Conservation (phyloP, 2,888 invertebrate species). For the Megalurothrips usitatus region DNA sequence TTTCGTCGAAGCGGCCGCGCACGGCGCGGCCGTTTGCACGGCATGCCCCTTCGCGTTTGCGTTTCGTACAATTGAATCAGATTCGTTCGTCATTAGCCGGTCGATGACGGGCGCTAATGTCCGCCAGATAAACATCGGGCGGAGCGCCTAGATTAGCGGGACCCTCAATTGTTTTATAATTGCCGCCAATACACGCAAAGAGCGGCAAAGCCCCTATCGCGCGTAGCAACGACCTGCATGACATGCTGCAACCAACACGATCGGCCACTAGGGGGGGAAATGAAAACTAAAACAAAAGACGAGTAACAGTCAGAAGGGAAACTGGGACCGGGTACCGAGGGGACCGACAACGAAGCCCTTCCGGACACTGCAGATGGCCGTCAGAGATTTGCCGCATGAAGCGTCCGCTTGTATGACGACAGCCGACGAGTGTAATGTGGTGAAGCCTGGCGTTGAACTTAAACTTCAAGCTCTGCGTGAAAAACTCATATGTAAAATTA, state of each 20-base stretch:
- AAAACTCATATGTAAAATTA: too few relatives aligned
- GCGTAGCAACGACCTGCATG: too few relatives aligned
- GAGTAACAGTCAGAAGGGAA: not conserved
- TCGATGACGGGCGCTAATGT: constrained; percentile 9
- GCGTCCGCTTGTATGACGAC: too few relatives aligned
- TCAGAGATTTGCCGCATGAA: too few relatives aligned
- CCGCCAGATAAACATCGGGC: not conserved
- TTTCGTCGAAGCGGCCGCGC: not conserved
- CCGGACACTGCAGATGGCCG: too few relatives aligned
- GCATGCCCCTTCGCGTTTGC: not conserved
- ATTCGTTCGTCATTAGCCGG: constrained; percentile 12
- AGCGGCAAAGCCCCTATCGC: not conserved
- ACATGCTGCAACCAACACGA: too few relatives aligned
- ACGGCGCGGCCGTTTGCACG: not conserved
- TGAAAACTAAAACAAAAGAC: not conserved
- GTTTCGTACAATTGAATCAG: constrained; percentile 15
- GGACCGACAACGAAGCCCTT: not conserved
- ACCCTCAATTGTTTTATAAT: constrained; percentile 23
- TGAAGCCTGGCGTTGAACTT: too few relatives aligned
- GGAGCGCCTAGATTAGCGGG: not conserved
- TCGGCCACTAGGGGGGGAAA: not conserved
- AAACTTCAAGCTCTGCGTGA: too few relatives aligned
- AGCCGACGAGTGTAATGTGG: too few relatives aligned
- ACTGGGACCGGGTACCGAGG: not conserved
- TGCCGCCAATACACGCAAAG: not conserved